phyloP scores from a whole-genome alignment of 2,797 vertebrate genomes.

The Tamandua tetradactyla region DNA sequence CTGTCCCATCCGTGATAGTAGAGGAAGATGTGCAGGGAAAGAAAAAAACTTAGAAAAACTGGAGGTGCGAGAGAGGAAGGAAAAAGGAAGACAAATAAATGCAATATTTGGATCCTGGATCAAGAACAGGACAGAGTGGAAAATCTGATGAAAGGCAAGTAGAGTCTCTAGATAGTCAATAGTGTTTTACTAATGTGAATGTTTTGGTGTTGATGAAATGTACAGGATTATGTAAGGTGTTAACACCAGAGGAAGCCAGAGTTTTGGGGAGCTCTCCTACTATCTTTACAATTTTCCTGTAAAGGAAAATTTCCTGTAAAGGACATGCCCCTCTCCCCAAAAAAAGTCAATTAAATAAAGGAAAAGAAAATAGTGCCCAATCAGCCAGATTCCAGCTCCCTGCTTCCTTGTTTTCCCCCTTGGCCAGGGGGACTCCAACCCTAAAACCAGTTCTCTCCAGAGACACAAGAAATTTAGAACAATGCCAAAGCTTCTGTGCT shows the following conservation, averaged over 20 bases:
- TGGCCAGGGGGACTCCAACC: too few species aligned
- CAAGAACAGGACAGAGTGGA: neutral
- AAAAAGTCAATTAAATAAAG: neutral
- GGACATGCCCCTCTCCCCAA: too few species aligned
- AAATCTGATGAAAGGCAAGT: neutral
- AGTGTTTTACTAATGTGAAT: neutral
- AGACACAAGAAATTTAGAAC: neutral
- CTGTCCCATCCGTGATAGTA: neutral
- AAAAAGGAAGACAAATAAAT: neutral
- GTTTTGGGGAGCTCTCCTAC: neutral
- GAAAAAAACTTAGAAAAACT: neutral
- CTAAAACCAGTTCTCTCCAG: neutral
- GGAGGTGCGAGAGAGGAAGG: neutral
- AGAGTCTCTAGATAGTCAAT: neutral
- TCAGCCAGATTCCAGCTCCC: too few species aligned
- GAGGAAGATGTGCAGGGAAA: neutral
- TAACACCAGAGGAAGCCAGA: neutral
- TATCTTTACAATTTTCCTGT: neutral
- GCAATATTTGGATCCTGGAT: neutral
- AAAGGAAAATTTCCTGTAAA: too few species aligned
- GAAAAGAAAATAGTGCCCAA: neutral
- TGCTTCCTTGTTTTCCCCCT: rapidly evolving
- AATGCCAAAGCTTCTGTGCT: neutral
- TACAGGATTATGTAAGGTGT: neutral
- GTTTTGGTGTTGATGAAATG: neutral